A percentile compares a stretch with the other conserved stretches of the same genome.
Conservation (phyloP, 2,113 vertebrate species). For the Cariama cristata region DNA sequence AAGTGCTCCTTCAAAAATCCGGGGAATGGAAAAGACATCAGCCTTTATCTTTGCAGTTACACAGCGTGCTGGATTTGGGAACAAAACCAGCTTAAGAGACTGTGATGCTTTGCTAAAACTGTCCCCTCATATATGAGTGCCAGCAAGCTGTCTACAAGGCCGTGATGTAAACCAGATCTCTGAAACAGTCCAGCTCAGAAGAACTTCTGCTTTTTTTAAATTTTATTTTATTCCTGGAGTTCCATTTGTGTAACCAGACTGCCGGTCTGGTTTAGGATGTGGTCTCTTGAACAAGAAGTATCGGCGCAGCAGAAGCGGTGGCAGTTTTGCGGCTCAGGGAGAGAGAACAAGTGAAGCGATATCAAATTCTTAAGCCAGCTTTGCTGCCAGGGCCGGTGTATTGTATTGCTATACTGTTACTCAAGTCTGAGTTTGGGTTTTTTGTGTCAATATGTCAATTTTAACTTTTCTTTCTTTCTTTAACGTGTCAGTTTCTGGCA, state of each 20-base stretch:
- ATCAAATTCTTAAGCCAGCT: rapidly evolving
- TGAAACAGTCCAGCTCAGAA: neutral
- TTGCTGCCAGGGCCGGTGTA: neutral
- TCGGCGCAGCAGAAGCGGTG: rapidly evolving
- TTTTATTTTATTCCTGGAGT: neutral
- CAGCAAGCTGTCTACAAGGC: neutral
- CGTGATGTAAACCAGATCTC: neutral
- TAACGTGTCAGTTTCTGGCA: rapidly evolving
- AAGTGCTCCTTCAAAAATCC: neutral
- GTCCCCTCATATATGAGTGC: neutral
- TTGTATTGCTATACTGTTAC: rapidly evolving
- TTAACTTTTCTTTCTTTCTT: neutral
- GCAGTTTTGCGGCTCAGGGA: neutral
- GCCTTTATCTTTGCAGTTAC: neutral
- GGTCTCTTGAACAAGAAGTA: rapidly evolving
- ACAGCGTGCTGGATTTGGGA: neutral
- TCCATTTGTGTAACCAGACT: neutral
- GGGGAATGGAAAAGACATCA: neutral
- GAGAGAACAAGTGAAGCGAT: neutral
- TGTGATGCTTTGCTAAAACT: neutral
- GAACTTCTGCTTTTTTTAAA: neutral
- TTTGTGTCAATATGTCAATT: neutral
- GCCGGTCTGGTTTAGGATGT: neutral
- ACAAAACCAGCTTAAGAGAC: neutral
- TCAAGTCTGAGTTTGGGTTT: rapidly evolving